Evolutionary conservation across 2,797 vertebrate species (phyloP).

Genomic region (Naso thynnoides): DNA sequence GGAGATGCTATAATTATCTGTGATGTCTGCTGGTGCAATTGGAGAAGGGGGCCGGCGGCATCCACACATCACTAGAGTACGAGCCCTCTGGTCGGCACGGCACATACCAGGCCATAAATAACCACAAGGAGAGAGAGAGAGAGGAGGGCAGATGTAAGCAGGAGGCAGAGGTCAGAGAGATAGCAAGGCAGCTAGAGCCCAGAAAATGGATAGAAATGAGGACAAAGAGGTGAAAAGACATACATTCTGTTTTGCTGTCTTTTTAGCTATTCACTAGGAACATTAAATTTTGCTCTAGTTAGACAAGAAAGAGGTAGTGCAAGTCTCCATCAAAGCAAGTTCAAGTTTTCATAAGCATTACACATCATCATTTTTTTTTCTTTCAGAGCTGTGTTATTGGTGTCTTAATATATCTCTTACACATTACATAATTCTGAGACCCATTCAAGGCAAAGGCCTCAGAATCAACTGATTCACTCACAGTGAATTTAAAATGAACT

Average conservation of each 20-base stretch:
- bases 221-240: not conserved
- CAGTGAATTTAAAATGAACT: not conserved
- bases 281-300: not conserved
- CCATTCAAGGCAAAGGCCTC: not conserved
- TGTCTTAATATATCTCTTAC: not conserved
- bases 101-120: conserved; percentile 84
- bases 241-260: fast-evolving
- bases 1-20: conserved; percentile 82
- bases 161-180: conserved; percentile 50
- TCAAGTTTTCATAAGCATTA: not conserved
- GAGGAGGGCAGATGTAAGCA: conserved; percentile 29
- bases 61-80: conserved; percentile 72
- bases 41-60: conserved; percentile 71
- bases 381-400: not conserved
- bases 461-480: not conserved
- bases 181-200: conserved; percentile 5
- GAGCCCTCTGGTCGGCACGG: conserved; percentile 63
- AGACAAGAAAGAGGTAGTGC: not conserved
- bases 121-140: conserved; percentile 51
- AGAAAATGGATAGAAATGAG: conserved; percentile 5
- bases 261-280: not conserved
- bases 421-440: not conserved
- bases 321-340: not conserved
- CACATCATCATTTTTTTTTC: not conserved
- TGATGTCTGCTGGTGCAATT: conserved; percentile 82